Base-by-base conservation (phyloP, 2,797 vertebrate species). In the Cephalopachus bancanus region DNA sequence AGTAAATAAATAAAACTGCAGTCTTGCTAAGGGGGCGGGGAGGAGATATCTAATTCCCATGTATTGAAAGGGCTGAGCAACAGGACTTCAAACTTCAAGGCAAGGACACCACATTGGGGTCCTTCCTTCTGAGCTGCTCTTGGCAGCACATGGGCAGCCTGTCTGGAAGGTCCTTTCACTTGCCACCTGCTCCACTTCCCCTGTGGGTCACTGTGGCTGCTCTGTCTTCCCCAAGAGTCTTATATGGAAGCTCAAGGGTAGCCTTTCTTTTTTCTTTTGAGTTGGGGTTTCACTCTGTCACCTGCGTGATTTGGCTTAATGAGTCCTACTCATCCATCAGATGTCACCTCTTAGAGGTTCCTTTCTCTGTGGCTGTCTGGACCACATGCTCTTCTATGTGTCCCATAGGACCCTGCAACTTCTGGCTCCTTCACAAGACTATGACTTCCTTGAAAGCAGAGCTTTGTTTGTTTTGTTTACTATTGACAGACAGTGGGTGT, bases 1-100 rank as follows among this genome's bases (percentile, higher is more conserved):
- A 95, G 57, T 72, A 87, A 97, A 89, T 90, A 86, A 95, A 98
- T 98, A 98, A 98, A 98, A 91, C 74, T 87, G 79, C 95, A 81
- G 96, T 65, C 62, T 96, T 85, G 97, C 76, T 91, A 49, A 83
- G 33, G 80, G 49, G 6, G 57, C 64, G 44, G 16, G 28, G 30
- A 59, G 71, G 30, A 33, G 30, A 11, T 53, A 17, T 28, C 24
- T 49, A 55, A 44, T 91, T 57, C 67, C 65, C 57, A 7, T 6
- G 10, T 60, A 8, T 64, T 69, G 37, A 62, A 72, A 93, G 60
- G 28, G 76, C 69, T 26, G n/a, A 81, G 49, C 37, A 30, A 69
- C n/a, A 53, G 51, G 37, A 28, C 3, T 1, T 14, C n/a, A 65
- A 69, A 55, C 22, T 72, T 20, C 59, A 5, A 78, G 62, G 51